Evolutionary conservation across 2,797 vertebrate genomes (phyloP), one percentile per base, ranked within the genome.

Genomic region (Acestrorhynchus altus): DNA sequence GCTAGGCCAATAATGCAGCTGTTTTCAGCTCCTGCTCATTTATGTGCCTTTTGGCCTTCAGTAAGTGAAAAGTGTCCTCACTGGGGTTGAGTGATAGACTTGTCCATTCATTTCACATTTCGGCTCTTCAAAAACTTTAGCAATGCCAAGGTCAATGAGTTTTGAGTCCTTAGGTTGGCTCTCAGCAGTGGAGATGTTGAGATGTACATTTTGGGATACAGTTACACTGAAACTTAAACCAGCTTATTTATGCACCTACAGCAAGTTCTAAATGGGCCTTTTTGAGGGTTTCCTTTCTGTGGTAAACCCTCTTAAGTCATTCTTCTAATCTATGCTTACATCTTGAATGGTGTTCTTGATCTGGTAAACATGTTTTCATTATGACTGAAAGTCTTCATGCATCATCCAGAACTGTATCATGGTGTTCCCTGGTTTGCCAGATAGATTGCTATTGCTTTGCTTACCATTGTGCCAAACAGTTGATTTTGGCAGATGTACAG

Each of bases 171-270:
- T 70, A 42, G 49, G 46, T 46, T 60, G 65, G n/a, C 51, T 51
- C n/a, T 61, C 65, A 61, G 47, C 47, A 40, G 54, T 69, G 60
- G 35, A 10, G 28, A 56, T 76, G 51, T 69, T 69, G 35, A 10
- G 28, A 56, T 76, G 51, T 75, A 20, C 39, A 26, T 51, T 39
- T 60, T 54, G 26, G 42, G 24, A 46, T 76, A 44, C 35, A 31
- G 66, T 61, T 44, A 61, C 49, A 78, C 64, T 64, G 56, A 15
- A 44, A 12, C 24, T 60, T 15, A 35, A 15, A n/a, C 31, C 35
- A 56, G 52, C 4, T 22, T 24, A 40, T n/a, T 65, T 42, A 65
- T 66, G 42, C 16, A 47, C 42, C 22, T 18, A 67, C 8, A 46
- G 22, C 5, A 13, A 47, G 64, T 24, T 59, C 18, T 20, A 2